Evolutionary conservation across 2,797 vertebrate species (phyloP).

Genomic region (Phrynocephalus guinanensis): DNA sequence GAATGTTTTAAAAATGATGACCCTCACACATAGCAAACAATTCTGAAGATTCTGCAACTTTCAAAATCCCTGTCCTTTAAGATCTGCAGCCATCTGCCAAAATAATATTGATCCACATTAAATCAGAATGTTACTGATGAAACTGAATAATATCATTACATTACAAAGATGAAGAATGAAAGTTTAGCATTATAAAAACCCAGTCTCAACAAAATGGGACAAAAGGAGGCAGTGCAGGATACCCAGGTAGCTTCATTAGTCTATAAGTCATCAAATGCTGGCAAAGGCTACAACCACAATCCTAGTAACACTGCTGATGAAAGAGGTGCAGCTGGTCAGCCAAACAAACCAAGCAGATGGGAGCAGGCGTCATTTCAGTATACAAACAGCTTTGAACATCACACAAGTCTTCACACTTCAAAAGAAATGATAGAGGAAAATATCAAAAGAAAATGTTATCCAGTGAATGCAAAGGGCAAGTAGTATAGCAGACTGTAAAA

Average conservation of each 20-base stretch:
- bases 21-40: too few relatives aligned
- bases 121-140: not conserved
- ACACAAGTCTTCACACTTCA: slow-evolving; percentile 1
- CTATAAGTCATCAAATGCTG: not conserved
- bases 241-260: not conserved
- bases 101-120: not conserved
- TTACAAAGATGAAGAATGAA: accelerated
- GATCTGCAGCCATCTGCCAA: not conserved
- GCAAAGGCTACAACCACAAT: not conserved
- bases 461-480: slow-evolving; percentile 10
- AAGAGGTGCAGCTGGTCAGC: slow-evolving; percentile 14
- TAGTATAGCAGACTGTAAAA: not conserved
- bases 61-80: not conserved
- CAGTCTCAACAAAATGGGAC: not conserved
- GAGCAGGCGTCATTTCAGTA: not conserved
- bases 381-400: slow-evolving; percentile 6
- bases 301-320: accelerated
- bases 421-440: slow-evolving; percentile 5
- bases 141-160: not conserved
- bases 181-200: not conserved
- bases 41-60: not conserved
- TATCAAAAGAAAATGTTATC: not conserved
- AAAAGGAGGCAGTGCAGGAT: slow-evolving; percentile 12
- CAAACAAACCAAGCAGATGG: not conserved
- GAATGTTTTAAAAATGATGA: too few relatives aligned